These are phyloP conservation scores for Leptodirus hochenwartii DNA, from an alignment of 2,888 invertebrate genomes.

Conservation along the genomic window DNA sequence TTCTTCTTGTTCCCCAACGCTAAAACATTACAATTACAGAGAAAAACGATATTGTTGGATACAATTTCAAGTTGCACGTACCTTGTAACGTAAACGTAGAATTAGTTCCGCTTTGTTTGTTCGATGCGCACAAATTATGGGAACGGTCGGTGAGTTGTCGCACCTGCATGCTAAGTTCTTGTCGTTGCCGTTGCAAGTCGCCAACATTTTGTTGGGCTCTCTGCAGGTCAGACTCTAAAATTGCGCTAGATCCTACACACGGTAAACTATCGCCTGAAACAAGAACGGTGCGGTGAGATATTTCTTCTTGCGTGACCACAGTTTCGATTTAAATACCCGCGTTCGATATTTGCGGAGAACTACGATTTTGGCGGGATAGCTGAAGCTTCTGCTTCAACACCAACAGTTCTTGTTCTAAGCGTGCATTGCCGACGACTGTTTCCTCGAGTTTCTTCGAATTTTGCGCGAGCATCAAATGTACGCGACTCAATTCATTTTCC, in stretches of 20 bases:
- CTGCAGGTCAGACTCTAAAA: slow-evolving; percentile 62
- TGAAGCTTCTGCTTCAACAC: slow-evolving; percentile 70
- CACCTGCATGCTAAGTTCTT: slow-evolving; percentile 72
- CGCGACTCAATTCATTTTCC: slow-evolving; percentile 64
- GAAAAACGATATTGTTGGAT: not conserved
- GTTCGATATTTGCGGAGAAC: slow-evolving; percentile 25
- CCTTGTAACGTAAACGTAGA: not conserved
- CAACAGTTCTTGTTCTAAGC: slow-evolving; percentile 72
- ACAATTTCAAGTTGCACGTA: not conserved
- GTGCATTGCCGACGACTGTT: slow-evolving; percentile 78
- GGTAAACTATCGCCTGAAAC: slow-evolving; percentile 26
- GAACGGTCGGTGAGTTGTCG: slow-evolving; percentile 67
- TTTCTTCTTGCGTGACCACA: not conserved
- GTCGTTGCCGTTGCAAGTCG: slow-evolving; percentile 69
- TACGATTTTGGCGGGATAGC: slow-evolving; percentile 39
- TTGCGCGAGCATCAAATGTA: slow-evolving; percentile 71
- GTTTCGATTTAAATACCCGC: slow-evolving; percentile 17
- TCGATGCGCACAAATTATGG: slow-evolving; percentile 35
- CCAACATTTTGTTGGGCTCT: slow-evolving; percentile 71
- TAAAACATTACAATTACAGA: slow-evolving; percentile 5
- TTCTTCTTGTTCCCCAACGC: slow-evolving; percentile 31
- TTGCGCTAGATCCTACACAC: slow-evolving; percentile 39
- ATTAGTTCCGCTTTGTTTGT: not conserved
- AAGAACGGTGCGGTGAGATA: too few species aligned
- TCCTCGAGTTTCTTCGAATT: slow-evolving; percentile 89